Evolutionary conservation across 2,113 vertebrate species (phyloP).

Genomic region (Oplegnathus fasciatus): DNA sequence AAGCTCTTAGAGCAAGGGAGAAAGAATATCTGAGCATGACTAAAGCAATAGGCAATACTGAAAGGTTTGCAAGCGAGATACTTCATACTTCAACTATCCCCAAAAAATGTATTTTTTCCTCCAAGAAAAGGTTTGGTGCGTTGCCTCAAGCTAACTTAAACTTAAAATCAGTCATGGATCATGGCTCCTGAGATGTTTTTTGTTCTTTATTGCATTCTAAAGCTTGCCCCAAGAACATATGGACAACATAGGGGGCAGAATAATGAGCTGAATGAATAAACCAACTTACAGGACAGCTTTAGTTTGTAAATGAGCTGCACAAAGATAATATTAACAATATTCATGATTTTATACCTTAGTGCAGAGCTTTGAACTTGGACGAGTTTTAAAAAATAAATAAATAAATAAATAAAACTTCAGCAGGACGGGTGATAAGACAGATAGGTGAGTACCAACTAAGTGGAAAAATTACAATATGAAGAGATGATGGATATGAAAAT

Average conservation of each 20-base stretch:
- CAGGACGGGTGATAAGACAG: neutral
- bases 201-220: conserved; percentile 4
- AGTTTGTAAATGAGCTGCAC: neutral
- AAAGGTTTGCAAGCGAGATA: conserved; percentile 9
- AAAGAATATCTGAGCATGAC: conserved; percentile 54
- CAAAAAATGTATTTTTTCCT: conserved; percentile 2
- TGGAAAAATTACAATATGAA: neutral
- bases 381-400: neutral
- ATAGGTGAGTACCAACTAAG: neutral
- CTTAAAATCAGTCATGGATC: conserved; percentile 40
- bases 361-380: neutral
- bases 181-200: conserved; percentile 6
- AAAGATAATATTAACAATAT: neutral
- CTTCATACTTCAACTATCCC: neutral
- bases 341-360: neutral
- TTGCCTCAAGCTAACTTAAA: conserved; percentile 28
- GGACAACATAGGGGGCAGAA: conserved; percentile 6
- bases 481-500: neutral
- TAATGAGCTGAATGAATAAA: conserved; percentile 1
- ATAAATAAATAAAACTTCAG: neutral
- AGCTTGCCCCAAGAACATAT: conserved; percentile 4
- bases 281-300: neutral
- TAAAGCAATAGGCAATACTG: conserved; percentile 27
- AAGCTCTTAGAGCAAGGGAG: conserved; percentile 48
- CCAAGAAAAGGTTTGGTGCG: conserved; percentile 21